Percentiles rank a stretch among this genome's conserved stretches.
phyloP scores from a whole-genome alignment of 2,888 invertebrate genomes.

The Leistus spinibarbis region DNA sequence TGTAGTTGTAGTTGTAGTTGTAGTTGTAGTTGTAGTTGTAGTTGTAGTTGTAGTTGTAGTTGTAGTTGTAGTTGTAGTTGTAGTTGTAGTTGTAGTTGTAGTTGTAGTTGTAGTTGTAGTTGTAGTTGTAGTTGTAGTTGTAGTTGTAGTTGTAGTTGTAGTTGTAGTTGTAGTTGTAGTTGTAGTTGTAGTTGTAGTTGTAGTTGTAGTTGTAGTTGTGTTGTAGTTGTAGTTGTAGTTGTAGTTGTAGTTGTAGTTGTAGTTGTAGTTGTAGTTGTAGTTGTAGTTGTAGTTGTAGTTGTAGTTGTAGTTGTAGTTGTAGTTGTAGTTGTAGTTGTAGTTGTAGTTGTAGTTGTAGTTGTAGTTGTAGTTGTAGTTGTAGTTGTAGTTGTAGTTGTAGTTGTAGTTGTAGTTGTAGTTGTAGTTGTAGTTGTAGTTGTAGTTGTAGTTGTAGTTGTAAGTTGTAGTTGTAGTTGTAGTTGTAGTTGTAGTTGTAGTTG shows the following conservation, averaged over 20 bases:
- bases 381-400: conserved; percentile 46
- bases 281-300: conserved; percentile 41
- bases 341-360: conserved; percentile 55
- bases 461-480: conserved; percentile 25
- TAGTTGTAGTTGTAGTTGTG: conserved; percentile 43
- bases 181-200: conserved; percentile 46
- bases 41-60: too few species aligned
- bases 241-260: conserved; percentile 47
- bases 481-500: conserved; percentile 39
- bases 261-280: conserved; percentile 41
- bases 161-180: conserved; percentile 40
- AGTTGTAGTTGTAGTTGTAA: conserved; percentile 42
- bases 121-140: conserved; percentile 45
- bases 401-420: conserved; percentile 47
- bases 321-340: conserved; percentile 45
- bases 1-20: too few species aligned
- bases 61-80: conserved; percentile 41
- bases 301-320: conserved; percentile 47
- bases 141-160: conserved; percentile 24
- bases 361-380: conserved; percentile 47
- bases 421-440: conserved; percentile 41
- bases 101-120: conserved; percentile 50
- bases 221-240: too few species aligned
- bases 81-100: conserved; percentile 38
- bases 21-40: too few species aligned